Evolutionary conservation across 2,888 invertebrate genomes (phyloP).

Genomic region (Coelogynopora nodosa): DNA sequence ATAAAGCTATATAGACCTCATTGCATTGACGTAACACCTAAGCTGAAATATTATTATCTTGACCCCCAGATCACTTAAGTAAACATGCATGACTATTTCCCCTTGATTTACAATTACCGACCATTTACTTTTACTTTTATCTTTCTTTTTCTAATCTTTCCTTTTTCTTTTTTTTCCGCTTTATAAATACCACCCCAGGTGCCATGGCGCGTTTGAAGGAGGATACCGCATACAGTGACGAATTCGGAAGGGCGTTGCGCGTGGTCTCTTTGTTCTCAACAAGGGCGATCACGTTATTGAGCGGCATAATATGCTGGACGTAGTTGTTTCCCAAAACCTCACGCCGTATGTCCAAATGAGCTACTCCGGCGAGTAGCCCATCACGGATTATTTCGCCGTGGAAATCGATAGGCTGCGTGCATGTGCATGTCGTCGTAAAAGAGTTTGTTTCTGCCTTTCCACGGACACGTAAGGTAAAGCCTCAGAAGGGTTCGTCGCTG

Average conservation of each 20-base stretch:
- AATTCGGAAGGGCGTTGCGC: background rate
- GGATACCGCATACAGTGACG: background rate
- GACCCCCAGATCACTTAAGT: no score
- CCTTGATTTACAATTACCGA: background rate
- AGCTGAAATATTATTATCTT: no score
- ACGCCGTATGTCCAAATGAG: background rate
- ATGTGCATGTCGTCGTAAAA: background rate
- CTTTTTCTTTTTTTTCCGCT: no score
- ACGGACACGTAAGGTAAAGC: background rate
- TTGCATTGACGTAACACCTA: no score
- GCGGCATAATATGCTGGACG: background rate
- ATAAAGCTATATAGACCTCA: no score
- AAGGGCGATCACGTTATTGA: background rate
- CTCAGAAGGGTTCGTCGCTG: background rate
- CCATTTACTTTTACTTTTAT: no score
- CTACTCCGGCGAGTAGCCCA: background rate
- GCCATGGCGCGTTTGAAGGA: background rate
- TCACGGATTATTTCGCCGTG: background rate
- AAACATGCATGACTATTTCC: no score
- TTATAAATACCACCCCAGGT: background rate
- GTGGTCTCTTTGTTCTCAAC: background rate
- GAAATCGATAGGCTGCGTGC: background rate
- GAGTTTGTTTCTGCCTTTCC: background rate
- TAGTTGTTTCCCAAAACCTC: background rate
- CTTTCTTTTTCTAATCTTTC: no score